Conservation (phyloP, 2,888 invertebrate species). For the Crocallis elinguaria region DNA sequence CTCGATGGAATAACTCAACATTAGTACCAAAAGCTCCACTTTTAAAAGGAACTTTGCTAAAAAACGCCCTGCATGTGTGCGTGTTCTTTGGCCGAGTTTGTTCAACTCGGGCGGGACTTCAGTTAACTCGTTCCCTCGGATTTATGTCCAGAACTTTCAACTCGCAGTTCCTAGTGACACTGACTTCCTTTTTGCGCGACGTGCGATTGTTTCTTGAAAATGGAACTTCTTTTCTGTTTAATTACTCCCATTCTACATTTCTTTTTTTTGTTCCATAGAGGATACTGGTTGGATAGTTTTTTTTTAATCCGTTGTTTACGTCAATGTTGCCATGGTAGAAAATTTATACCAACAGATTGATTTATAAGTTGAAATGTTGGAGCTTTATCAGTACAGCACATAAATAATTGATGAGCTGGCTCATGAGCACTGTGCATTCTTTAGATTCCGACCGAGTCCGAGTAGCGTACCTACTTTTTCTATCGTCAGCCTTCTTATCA, state of each 20-base stretch:
- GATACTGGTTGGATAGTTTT: neutral
- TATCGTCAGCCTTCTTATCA: slow-evolving; percentile 25
- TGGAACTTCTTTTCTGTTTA: slow-evolving; percentile 48
- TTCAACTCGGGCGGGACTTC: slow-evolving; percentile 64
- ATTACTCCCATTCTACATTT: slow-evolving; percentile 43
- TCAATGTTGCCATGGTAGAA: slow-evolving; percentile 20
- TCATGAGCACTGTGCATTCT: slow-evolving; percentile 22
- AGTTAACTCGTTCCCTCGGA: slow-evolving; percentile 73
- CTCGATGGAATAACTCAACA: slow-evolving; percentile 16
- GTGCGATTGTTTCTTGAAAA: slow-evolving; percentile 60
- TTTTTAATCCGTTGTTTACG: slow-evolving; percentile 12
- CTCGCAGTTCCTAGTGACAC: slow-evolving; percentile 66
- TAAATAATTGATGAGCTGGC: slow-evolving; percentile 35
- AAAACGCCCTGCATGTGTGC: slow-evolving; percentile 49
- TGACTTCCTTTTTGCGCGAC: slow-evolving; percentile 60
- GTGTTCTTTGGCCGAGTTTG: slow-evolving; percentile 65
- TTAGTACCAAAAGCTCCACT: slow-evolving; percentile 12
- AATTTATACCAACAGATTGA: slow-evolving; percentile 25
- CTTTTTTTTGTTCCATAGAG: neutral
- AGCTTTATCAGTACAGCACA: slow-evolving; percentile 32
- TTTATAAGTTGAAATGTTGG: slow-evolving; percentile 30
- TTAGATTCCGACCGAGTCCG: slow-evolving; percentile 27
- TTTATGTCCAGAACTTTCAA: slow-evolving; percentile 70
- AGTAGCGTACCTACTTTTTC: slow-evolving; percentile 26
- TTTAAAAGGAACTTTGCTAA: slow-evolving; percentile 30